Conservation (phyloP, 2,113 vertebrate genomes). For the Eira barbara region DNA sequence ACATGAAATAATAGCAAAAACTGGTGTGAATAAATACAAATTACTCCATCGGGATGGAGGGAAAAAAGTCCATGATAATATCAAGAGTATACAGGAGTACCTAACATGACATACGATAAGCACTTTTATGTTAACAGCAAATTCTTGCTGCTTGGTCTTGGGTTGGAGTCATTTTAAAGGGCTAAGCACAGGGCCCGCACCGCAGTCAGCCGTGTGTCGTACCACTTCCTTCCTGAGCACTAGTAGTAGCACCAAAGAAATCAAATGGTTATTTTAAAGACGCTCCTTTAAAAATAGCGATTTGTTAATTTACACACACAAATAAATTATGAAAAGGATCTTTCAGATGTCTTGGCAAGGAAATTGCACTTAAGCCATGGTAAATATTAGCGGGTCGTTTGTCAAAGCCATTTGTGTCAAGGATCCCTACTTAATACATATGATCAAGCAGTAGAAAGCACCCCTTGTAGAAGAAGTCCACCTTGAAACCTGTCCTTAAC, state of each 20-base stretch:
- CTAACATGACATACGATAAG: conserved; percentile 10
- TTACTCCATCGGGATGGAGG: background rate
- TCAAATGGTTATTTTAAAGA: conserved; percentile 34
- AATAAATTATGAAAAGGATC: background rate
- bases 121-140: background rate
- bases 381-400: background rate
- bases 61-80: background rate
- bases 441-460: background rate
- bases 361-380: background rate
- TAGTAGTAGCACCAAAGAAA: conserved; percentile 57
- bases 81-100: conserved; percentile 7
- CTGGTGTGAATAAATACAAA: background rate
- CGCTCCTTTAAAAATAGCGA: conserved; percentile 16
- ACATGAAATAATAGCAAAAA: conserved; percentile 10
- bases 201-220: background rate
- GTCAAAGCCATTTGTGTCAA: background rate
- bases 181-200: background rate
- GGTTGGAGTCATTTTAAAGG: background rate
- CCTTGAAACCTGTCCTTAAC: background rate
- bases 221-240: background rate
- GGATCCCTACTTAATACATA: background rate
- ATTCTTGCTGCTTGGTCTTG: conserved; percentile 39
- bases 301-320: background rate
- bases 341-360: background rate
- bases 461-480: background rate